Evolutionary conservation across 1,140 invertebrate genomes (phyloP).

Genomic region (Microplitis demolitor): DNA sequence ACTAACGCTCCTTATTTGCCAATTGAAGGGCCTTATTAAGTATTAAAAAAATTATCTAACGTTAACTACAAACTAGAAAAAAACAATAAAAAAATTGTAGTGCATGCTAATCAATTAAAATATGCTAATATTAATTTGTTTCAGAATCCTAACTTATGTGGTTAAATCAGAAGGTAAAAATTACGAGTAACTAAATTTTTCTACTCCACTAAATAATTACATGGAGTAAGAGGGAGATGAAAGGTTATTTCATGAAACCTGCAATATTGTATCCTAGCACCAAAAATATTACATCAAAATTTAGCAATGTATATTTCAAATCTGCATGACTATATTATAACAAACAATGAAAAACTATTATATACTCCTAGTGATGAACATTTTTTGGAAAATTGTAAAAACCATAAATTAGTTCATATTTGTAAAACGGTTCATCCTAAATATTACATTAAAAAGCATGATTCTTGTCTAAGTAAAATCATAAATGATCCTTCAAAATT

Average conservation of each 20-base stretch:
- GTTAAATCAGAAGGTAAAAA: background rate
- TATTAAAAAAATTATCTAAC: background rate
- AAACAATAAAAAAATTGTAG: conserved; percentile 8
- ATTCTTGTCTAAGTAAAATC: conserved; percentile 19
- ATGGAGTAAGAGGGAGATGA: background rate
- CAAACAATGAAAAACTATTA: no score
- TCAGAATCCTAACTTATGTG: background rate
- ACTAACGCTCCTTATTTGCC: conserved; percentile 15
- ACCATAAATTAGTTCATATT: no score
- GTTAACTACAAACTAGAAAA: conserved; percentile 22
- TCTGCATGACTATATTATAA: no score
- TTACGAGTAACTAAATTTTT: conserved; percentile 6
- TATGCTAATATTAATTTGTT: conserved; percentile 16
- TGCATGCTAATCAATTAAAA: conserved; percentile 16
- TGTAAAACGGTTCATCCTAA: background rate
- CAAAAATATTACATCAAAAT: no score
- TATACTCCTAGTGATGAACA: no score
- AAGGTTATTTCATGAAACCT: background rate
- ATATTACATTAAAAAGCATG: conserved; percentile 17
- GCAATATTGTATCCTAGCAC: background rate
- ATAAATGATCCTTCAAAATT: conserved; percentile 12
- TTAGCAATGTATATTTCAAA: no score
- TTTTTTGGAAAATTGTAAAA: no score
- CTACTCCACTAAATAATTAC: background rate
- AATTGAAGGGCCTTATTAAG: conserved; percentile 15